Evolutionary conservation across 2,113 vertebrate species (phyloP), one percentile per base, ranked within the genome.

Genomic region (Passer domesticus): DNA sequence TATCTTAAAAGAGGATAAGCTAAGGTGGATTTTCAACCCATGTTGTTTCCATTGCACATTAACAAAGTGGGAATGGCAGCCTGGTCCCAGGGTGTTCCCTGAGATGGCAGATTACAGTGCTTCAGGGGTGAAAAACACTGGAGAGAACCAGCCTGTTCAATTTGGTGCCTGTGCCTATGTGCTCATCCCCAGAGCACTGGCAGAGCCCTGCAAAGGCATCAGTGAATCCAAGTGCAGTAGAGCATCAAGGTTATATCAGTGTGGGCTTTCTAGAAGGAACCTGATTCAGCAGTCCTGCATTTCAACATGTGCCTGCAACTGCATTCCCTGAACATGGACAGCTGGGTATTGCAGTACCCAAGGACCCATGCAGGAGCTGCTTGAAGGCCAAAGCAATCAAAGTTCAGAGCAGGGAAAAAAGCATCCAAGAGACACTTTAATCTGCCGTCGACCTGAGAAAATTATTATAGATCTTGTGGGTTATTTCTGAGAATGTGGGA

Each of bases 141-240:
- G 15, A 5, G 16, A 55, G 63, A 73, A 39, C 3, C 55, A 55
- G 13, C 15, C 60, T 11, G 33, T 13, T 59, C 44, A 19, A 1
- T 33, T n/a, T 0, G 0, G 9, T 6, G 28, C 28, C 53, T 53
- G 28, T 6, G 35, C 33, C 28, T 20, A 1, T 3, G 2, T 39
- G 37, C 2, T 58, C 31, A 28, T 17, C 35, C 49, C 35, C 7
- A 10, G 15, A 62, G 55, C 28, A 9, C 1, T 44, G 56, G 15
- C 33, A 35, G 50, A 63, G 70, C 33, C 64, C 72, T 63, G 64
- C 64, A 69, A 39, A 37, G 24, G 20, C 9, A 52, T 15, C 33
- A 15, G 47, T 35, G 63, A 75, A 58, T 41, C 25, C 62, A 23
- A 1, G 31, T 3, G 1, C 25, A 24, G 44, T 1, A 69, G 23